Percentiles rank a stretch among this genome's conserved stretches.
phyloP scores from a whole-genome alignment of 2,113 vertebrate genomes.

The Dunckerocampus dactyliophorus region DNA sequence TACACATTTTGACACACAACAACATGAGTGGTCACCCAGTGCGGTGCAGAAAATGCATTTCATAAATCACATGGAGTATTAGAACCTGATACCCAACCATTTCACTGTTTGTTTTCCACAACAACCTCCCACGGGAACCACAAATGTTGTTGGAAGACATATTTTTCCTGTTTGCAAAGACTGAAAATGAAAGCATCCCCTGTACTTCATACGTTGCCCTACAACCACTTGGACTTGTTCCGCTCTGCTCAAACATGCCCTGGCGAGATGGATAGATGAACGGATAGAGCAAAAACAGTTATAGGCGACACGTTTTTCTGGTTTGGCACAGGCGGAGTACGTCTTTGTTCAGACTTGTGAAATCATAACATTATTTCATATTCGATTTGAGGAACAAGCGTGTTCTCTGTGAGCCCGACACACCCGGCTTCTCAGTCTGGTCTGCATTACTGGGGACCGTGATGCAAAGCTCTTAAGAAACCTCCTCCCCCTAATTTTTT shows the following conservation, averaged over 20 bases:
- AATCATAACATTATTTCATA: constrained; percentile 9
- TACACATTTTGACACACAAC: too few species aligned
- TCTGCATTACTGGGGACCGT: constrained; percentile 21
- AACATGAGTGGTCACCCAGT: too few species aligned
- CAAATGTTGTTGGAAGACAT: constrained; percentile 34
- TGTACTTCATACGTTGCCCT: constrained; percentile 43
- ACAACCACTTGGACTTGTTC: constrained; percentile 35
- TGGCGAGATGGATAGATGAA: constrained; percentile 10
- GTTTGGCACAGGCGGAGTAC: constrained; percentile 40
- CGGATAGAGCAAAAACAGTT: constrained; percentile 1
- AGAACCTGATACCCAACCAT: constrained; percentile 6
- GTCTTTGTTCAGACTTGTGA: constrained; percentile 54
- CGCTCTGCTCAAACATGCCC: constrained; percentile 12
- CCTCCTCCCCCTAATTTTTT: constrained; percentile 28
- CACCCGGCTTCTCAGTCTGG: constrained; percentile 32
- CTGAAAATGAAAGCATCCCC: constrained; percentile 41
- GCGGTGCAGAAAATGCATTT: too few species aligned
- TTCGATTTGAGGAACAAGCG: constrained; percentile 14
- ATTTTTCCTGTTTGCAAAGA: constrained; percentile 14
- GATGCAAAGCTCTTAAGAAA: constrained; percentile 28
- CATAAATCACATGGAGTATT: constrained; percentile 18
- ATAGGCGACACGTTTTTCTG: constrained; percentile 65
- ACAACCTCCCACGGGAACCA: constrained; percentile 21
- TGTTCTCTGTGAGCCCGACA: constrained; percentile 8
- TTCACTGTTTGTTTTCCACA: constrained; percentile 2